Evolutionary conservation across 2,888 invertebrate species (phyloP).

Genomic region (Endotricha flammealis): DNA sequence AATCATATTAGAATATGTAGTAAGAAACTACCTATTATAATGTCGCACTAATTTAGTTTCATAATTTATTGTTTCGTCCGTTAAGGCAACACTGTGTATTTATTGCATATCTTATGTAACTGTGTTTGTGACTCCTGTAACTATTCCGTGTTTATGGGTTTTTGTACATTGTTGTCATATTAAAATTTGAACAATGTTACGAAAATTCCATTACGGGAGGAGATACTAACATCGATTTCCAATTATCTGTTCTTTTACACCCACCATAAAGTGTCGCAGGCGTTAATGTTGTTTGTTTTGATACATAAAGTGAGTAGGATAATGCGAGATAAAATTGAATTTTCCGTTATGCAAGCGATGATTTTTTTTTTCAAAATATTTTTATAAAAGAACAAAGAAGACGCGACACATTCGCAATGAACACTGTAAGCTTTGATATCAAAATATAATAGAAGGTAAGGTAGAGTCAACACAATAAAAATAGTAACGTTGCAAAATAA

Average conservation of each 20-base stretch:
- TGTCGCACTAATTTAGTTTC: too few relatives aligned
- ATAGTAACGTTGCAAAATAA: too few relatives aligned
- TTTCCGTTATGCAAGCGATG: too few relatives aligned
- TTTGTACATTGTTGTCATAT: constrained; percentile 1
- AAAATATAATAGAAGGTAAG: too few relatives aligned
- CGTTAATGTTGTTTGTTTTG: background rate
- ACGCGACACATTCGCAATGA: too few relatives aligned
- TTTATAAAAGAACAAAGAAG: too few relatives aligned
- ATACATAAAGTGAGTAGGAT: background rate
- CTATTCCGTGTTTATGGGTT: background rate
- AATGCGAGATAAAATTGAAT: too few relatives aligned
- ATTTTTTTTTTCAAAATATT: too few relatives aligned
- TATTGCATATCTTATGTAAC: constrained; percentile 1
- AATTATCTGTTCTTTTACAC: background rate
- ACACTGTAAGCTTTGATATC: too few relatives aligned
- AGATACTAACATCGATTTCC: constrained; percentile 1
- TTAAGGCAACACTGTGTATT: background rate
- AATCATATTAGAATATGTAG: too few relatives aligned
- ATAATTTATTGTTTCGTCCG: background rate
- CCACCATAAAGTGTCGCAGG: background rate
- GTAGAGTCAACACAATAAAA: too few relatives aligned
- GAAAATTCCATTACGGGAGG: background rate
- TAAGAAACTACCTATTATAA: too few relatives aligned
- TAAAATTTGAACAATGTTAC: constrained; percentile 2
- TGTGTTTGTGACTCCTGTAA: background rate